phyloP scores from a whole-genome alignment of 2,113 vertebrate species.

The Cyrtonyx montezumae region DNA sequence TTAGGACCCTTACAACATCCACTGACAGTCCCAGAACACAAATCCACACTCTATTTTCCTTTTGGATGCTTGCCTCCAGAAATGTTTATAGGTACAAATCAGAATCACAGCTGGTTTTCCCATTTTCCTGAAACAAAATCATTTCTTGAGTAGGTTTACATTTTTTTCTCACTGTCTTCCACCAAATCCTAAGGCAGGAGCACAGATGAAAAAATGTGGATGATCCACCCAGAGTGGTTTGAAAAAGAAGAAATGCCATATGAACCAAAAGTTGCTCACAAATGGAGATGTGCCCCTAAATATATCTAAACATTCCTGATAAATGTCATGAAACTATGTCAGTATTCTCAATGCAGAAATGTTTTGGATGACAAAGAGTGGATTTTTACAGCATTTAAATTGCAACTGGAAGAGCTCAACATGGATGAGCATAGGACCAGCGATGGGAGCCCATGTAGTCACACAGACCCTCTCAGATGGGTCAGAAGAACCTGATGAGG shows the following conservation, averaged over 20 bases:
- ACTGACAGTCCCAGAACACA: conserved; percentile 4
- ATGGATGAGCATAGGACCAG: not conserved
- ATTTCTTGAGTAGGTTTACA: conserved; percentile 18
- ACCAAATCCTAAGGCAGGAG: not conserved
- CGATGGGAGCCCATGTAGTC: not conserved
- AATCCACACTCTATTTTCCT: not conserved
- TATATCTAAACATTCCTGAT: not conserved
- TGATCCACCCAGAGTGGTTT: not conserved
- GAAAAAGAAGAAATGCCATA: not conserved
- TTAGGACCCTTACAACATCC: not conserved
- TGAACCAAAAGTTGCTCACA: not conserved
- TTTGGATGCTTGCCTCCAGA: conserved; percentile 7
- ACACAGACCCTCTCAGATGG: not conserved
- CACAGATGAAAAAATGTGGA: not conserved
- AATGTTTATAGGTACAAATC: conserved; percentile 8
- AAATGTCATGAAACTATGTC: not conserved
- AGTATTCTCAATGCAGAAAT: not conserved
- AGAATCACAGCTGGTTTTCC: conserved; percentile 36
- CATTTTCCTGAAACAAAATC: conserved; percentile 29
- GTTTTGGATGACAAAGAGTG: not conserved
- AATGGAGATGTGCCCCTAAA: not conserved
- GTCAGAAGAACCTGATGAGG: not conserved
- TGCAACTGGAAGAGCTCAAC: not conserved
- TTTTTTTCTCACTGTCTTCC: not conserved
- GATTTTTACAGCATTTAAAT: not conserved